Evolutionary conservation across 2,797 vertebrate genomes (phyloP), one percentile per base, ranked within the genome.

Genomic region (Avahi laniger): DNA sequence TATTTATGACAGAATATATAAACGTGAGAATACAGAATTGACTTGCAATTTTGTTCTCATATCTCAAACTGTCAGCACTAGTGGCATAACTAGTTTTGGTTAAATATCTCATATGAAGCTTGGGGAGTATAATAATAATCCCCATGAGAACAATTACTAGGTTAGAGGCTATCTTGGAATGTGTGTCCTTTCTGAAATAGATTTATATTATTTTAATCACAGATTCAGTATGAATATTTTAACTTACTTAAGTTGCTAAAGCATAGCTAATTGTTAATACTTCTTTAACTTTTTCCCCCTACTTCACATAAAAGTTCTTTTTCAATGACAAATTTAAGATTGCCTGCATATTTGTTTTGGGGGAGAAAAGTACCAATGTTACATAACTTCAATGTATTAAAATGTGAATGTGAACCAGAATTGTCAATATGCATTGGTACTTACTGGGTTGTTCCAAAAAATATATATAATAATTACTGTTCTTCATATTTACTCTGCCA

Each of bases 401-500:
- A 89, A 86, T 91, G 38, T 88, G 67, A 93, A 78, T 73, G n/a
- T 48, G 59, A 96, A 28, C 26, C 86, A 79, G 50, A 93, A 80
- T 73, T 91, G 13, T 96, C 65, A 72, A 0, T 61, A 15, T 81
- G 17, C 83, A 38, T 96, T 57, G 67, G 70, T 93, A 72, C 92
- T 91, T 95, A 61, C 0, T 95, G 4, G 85, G 70, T 46, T 95
- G 41, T 59, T 96, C 69, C 4, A 73, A 69, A 93, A 87, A 79
- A 38, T 46, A 35, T 83, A 48, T 93, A 80, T 93, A 96, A 57
- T 97, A 95, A 95, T 91, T 93, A 41, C 67, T 85, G 38, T 83
- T 97, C 80, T 67, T 96, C 61, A 33, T 96, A 33, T 97, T 93
- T 94, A 87, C 88, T 98, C 95, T 98, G 76, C 14, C 96, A 99